phyloP scores from a whole-genome alignment of 1,140 invertebrate species.

The Atopsyche davidsoni region DNA sequence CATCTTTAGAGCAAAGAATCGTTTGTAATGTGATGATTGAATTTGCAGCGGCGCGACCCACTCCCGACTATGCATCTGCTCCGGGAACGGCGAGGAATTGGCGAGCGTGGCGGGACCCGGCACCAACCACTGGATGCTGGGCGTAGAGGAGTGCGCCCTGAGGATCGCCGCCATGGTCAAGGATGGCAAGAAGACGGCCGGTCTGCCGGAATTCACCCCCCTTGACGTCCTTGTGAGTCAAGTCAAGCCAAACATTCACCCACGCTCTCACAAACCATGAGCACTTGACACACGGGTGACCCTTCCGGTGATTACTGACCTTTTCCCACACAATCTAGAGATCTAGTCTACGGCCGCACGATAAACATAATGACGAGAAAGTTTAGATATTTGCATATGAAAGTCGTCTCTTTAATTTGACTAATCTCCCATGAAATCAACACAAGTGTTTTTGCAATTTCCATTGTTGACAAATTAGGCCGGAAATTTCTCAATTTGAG shows the following conservation, averaged over 20 bases:
- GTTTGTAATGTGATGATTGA: neutral
- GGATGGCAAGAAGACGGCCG: constrained; percentile 60
- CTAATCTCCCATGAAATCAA: too few relatives aligned
- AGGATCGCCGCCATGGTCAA: constrained; percentile 70
- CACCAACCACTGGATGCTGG: constrained; percentile 83
- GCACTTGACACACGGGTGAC: constrained; percentile 32
- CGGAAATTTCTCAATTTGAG: too few relatives aligned
- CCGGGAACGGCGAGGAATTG: constrained; percentile 62
- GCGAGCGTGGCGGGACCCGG: constrained; percentile 59
- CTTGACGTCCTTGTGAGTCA: constrained; percentile 69
- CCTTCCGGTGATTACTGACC: neutral
- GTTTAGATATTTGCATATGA: too few relatives aligned
- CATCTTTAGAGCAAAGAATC: too few relatives aligned
- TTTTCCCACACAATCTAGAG: neutral
- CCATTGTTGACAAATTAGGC: too few relatives aligned
- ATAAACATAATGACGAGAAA: too few relatives aligned
- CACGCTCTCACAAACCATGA: too few relatives aligned
- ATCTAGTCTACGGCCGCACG: too few relatives aligned
- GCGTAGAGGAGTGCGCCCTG: constrained; percentile 67
- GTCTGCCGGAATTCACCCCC: constrained; percentile 52
- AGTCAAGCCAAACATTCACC: too few relatives aligned
- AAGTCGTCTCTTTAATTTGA: too few relatives aligned
- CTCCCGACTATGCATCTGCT: constrained; percentile 69
- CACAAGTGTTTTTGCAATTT: too few relatives aligned
- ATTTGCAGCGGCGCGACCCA: constrained; percentile 73